Evolutionary conservation across 2,113 vertebrate genomes (phyloP).

Genomic region (Tachysurus vachellii): DNA sequence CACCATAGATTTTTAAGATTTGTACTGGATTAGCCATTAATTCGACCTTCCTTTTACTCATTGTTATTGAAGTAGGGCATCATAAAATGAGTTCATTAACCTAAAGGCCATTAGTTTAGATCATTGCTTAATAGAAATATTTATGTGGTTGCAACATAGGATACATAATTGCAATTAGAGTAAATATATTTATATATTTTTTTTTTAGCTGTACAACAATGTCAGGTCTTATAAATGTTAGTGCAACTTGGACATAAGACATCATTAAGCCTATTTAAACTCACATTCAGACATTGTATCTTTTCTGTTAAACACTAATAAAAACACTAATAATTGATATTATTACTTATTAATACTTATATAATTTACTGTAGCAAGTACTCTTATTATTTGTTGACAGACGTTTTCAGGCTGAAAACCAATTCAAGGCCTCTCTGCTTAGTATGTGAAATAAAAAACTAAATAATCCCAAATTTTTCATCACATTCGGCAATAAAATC

Average conservation of each 20-base stretch:
- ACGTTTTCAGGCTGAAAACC: background rate
- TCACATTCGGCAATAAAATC: background rate
- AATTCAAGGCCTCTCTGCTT: background rate
- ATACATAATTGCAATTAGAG: background rate
- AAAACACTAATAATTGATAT: background rate
- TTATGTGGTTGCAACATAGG: background rate
- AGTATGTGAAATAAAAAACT: background rate
- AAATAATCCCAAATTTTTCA: background rate
- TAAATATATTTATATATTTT: background rate
- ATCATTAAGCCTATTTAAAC: background rate
- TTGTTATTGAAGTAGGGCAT: constrained; percentile 2
- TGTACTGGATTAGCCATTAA: background rate
- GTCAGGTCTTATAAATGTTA: background rate
- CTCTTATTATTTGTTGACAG: background rate
- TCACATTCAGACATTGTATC: background rate
- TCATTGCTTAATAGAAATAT: background rate
- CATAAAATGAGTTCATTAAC: constrained; percentile 24
- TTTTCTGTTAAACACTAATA: background rate
- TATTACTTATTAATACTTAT: too few species aligned
- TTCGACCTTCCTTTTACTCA: background rate
- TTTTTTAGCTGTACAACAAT: background rate
- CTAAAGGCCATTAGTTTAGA: background rate
- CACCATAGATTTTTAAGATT: background rate
- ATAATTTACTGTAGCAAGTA: too few species aligned
- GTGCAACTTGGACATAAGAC: background rate